These are phyloP conservation scores for Neocloeon triangulifer DNA, from an alignment of 1,140 invertebrate genomes.

Conservation along the genomic window DNA sequence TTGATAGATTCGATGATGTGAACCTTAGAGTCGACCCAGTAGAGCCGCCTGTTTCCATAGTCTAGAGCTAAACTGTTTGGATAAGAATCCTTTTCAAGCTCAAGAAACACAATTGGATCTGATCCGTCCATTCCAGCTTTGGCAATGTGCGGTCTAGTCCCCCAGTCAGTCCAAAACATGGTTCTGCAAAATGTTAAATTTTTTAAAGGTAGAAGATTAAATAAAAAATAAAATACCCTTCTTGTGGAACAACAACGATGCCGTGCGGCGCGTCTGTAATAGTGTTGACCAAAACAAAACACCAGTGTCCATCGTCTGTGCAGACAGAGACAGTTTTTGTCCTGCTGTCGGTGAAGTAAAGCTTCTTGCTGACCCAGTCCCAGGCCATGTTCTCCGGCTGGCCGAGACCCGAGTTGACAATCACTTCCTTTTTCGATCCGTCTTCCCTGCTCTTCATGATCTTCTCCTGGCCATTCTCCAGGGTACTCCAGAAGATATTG, in stretches of 20 bases:
- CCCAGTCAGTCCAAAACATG: conserved; percentile 79
- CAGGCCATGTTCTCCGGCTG: conserved; percentile 50
- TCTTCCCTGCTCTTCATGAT: conserved; percentile 31
- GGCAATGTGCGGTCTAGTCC: conserved; percentile 39
- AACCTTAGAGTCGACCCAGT: conserved; percentile 57
- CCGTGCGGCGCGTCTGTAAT: conserved; percentile 31
- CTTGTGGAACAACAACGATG: conserved; percentile 31
- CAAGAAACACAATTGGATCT: conserved; percentile 30
- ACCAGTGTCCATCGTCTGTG: conserved; percentile 29
- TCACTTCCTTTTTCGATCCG: conserved; percentile 27
- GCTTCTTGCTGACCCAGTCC: conserved; percentile 58
- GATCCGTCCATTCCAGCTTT: conserved; percentile 69
- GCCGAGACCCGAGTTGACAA: conserved; percentile 27
- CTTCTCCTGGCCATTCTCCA: conserved; percentile 32
- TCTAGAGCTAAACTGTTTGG: conserved; percentile 81
- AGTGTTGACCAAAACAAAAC: conserved; percentile 32
- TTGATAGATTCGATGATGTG: conserved; percentile 49
- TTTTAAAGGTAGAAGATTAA: conserved; percentile 5
- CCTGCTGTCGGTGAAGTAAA: conserved; percentile 57
- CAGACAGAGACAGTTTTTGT: conserved; percentile 53
- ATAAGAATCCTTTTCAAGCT: conserved; percentile 43
- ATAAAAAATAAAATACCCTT: conserved; percentile 22
- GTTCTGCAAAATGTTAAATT: conserved; percentile 18
- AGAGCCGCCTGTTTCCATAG: conserved; percentile 47
- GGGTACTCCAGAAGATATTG: conserved; percentile 52